Evolutionary conservation across 2,113 vertebrate species (phyloP).

Genomic region (Microcebus ravelobensis): DNA sequence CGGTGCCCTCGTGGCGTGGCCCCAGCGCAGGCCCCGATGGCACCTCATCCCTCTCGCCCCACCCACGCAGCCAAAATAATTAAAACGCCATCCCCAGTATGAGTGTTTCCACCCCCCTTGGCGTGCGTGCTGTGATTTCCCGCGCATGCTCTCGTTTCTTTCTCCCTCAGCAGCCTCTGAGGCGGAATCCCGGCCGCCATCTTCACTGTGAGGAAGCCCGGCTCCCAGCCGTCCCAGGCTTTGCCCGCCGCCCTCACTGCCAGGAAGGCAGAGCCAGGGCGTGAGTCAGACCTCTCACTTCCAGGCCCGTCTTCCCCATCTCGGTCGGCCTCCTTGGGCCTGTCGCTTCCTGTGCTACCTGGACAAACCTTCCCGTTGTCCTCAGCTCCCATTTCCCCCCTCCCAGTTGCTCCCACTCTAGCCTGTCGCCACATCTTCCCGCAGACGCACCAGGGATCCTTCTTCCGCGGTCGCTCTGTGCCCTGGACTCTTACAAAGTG

Average conservation of each 20-base stretch:
- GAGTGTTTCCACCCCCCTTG: background rate
- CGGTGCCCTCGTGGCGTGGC: background rate
- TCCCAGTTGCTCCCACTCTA: background rate
- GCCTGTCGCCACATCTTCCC: background rate
- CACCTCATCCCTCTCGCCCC: accelerated
- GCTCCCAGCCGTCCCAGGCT: background rate
- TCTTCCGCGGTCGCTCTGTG: background rate
- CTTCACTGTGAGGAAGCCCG: background rate
- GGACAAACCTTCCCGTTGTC: background rate
- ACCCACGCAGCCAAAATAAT: background rate
- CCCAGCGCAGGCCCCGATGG: background rate
- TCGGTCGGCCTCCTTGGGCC: background rate
- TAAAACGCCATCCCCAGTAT: background rate
- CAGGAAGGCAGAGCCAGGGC: background rate
- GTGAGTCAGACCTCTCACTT: background rate
- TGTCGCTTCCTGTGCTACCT: too few relatives aligned
- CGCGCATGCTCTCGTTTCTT: background rate
- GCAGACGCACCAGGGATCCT: background rate
- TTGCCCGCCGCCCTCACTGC: background rate
- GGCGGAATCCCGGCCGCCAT: background rate
- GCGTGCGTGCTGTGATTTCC: background rate
- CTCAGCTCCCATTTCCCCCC: too few relatives aligned
- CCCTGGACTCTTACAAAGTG: background rate
- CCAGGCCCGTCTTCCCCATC: background rate
- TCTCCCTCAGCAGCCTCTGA: background rate